Conservation (phyloP, 2,113 vertebrate species). For the Malaclemys terrapin region DNA sequence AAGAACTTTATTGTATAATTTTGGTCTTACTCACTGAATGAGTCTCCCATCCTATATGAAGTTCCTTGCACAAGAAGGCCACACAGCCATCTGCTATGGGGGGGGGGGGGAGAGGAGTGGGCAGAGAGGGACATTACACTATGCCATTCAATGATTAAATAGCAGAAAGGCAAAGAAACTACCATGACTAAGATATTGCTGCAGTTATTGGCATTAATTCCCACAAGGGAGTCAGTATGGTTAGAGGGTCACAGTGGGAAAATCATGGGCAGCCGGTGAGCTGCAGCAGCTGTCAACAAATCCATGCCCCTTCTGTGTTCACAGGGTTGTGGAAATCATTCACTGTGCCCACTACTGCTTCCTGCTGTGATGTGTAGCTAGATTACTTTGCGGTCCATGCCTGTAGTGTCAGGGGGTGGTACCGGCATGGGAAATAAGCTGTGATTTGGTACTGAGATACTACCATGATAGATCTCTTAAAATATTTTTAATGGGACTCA, state of each 20-base stretch:
- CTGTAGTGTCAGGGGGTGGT: not conserved
- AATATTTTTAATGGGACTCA: conserved; percentile 33
- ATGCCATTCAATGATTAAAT: not conserved
- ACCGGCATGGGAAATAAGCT: not conserved
- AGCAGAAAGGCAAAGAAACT: not conserved
- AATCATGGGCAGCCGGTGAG: not conserved
- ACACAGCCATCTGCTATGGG: not conserved
- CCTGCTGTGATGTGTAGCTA: not conserved
- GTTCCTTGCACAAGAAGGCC: not conserved
- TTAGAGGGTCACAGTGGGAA: not conserved
- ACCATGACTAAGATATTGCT: not conserved
- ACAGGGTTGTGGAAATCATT: not conserved
- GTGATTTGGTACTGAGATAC: not conserved
- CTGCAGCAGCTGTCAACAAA: accelerated
- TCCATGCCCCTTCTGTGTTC: accelerated
- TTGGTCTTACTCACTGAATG: not conserved
- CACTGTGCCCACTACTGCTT: accelerated
- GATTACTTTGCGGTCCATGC: accelerated
- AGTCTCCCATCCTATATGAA: not conserved
- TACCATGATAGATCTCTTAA: not conserved
- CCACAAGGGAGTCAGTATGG: not conserved
- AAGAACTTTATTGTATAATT: not conserved
- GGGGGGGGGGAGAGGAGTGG: not conserved
- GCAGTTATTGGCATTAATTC: not conserved
- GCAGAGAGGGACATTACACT: not conserved